These are phyloP conservation scores for Oedothorax gibbosus DNA, from an alignment of 1,140 invertebrate species.

Conservation along the genomic window DNA sequence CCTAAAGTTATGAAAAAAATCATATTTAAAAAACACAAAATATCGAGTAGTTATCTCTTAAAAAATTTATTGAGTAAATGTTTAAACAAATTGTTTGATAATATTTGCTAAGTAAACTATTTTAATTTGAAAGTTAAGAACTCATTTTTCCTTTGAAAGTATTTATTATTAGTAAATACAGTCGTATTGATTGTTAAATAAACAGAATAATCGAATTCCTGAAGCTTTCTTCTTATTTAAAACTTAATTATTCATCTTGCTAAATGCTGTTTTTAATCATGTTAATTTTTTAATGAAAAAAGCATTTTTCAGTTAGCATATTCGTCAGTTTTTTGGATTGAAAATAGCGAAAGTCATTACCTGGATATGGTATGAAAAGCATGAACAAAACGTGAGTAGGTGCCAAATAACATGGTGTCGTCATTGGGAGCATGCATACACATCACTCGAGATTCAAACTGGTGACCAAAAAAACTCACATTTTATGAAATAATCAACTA, in stretches of 20 bases:
- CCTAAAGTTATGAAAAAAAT: constrained; percentile 62
- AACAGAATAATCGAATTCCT: too few relatives aligned
- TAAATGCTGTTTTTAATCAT: too few relatives aligned
- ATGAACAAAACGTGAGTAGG: constrained; percentile 70
- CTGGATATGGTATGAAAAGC: constrained; percentile 66
- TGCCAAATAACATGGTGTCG: constrained; percentile 69
- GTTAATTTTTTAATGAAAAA: too few relatives aligned
- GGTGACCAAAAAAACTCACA: neutral
- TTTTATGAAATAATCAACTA: neutral
- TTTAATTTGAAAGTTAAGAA: too few relatives aligned
- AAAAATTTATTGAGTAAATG: neutral
- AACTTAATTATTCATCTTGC: too few relatives aligned
- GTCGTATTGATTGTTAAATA: too few relatives aligned
- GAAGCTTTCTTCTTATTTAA: too few relatives aligned
- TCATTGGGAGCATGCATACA: constrained; percentile 67
- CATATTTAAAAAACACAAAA: neutral
- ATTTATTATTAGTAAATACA: too few relatives aligned
- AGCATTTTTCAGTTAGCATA: too few relatives aligned
- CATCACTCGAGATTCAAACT: constrained; percentile 71
- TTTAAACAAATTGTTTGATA: neutral
- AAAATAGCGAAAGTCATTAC: constrained; percentile 41
- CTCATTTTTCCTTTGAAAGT: too few relatives aligned
- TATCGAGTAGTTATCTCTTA: neutral
- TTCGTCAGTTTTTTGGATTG: too few relatives aligned
- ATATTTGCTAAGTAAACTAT: too few relatives aligned